These are phyloP conservation scores for Amblyopsis hoosieri DNA, from an alignment of 2,797 vertebrate species.

Conservation along the genomic window DNA sequence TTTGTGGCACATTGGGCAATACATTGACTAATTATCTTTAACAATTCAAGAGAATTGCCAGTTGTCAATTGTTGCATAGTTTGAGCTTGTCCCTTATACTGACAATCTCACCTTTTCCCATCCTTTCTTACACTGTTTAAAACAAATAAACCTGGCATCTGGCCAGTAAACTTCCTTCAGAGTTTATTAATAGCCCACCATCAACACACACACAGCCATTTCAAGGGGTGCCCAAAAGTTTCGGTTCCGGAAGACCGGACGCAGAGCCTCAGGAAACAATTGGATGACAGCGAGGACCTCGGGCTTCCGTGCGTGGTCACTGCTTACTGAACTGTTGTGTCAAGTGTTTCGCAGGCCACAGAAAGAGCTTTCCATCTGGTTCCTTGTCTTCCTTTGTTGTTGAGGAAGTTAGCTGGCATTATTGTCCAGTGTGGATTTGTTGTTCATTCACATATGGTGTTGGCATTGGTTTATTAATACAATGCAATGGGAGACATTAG, in stretches of 20 bases:
- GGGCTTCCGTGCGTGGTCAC: constrained; percentile 28
- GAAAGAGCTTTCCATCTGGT: constrained; percentile 69
- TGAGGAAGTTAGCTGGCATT: constrained; percentile 53
- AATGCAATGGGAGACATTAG: constrained; percentile 7
- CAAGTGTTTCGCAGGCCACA: constrained; percentile 37
- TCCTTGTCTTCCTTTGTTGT: constrained; percentile 70
- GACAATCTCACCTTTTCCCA: constrained; percentile 34
- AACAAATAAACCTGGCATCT: constrained; percentile 48
- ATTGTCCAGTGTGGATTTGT: constrained; percentile 44
- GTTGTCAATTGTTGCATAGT: constrained; percentile 51
- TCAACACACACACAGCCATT: constrained; percentile 28
- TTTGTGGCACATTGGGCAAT: too few species aligned
- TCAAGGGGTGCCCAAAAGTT: constrained; percentile 69
- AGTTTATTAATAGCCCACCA: constrained; percentile 27
- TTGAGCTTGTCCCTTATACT: constrained; percentile 11
- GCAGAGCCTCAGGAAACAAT: constrained; percentile 76
- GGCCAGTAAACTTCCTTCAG: constrained; percentile 52
- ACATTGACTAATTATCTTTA: constrained; percentile 23
- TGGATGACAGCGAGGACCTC: constrained; percentile 63
- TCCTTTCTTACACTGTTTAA: constrained; percentile 40
- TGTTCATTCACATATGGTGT: constrained; percentile 41
- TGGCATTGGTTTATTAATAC: constrained; percentile 45
- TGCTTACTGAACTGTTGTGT: constrained; percentile 36
- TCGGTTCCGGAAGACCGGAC: constrained; percentile 61
- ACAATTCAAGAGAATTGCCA: constrained; percentile 32